These are phyloP conservation scores for Hipparchia sbordonii DNA, from an alignment of 2,888 invertebrate genomes.

Conservation along the genomic window DNA sequence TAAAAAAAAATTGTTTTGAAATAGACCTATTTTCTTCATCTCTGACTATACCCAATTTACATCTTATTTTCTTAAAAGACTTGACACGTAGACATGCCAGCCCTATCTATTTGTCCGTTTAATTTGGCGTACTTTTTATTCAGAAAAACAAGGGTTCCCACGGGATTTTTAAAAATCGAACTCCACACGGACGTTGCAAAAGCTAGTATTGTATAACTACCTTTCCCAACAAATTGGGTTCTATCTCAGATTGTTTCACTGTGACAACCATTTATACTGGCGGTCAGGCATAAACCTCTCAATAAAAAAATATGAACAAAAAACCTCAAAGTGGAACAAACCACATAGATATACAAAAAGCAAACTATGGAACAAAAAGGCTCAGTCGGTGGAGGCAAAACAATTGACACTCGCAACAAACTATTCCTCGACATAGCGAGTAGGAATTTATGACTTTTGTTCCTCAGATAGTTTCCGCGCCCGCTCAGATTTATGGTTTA, in stretches of 20 bases:
- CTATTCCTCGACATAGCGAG: constrained; percentile 59
- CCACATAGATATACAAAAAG: constrained; percentile 15
- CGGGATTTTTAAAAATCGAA: no score
- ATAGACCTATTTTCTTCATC: no score
- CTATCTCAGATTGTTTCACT: no score
- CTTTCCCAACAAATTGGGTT: no score
- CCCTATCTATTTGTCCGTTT: no score
- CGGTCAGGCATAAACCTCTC: background rate
- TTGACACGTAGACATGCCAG: no score
- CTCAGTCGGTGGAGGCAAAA: constrained; percentile 50
- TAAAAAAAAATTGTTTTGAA: no score
- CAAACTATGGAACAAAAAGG: constrained; percentile 30
- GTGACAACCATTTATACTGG: background rate
- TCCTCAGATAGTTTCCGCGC: constrained; percentile 65
- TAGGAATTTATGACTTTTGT: constrained; percentile 77
- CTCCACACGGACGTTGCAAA: no score
- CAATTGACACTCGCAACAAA: constrained; percentile 72
- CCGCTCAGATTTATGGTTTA: constrained; percentile 46
- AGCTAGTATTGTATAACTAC: background rate
- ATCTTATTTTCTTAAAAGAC: no score
- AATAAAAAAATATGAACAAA: constrained; percentile 4
- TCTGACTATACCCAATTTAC: no score
- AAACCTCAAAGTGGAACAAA: constrained; percentile 16
- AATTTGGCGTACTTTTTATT: no score
- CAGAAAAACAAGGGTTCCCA: no score